Evolutionary conservation across 2,113 vertebrate species (phyloP), one percentile per base, ranked within the genome.

Genomic region (Taurulus bubalis): DNA sequence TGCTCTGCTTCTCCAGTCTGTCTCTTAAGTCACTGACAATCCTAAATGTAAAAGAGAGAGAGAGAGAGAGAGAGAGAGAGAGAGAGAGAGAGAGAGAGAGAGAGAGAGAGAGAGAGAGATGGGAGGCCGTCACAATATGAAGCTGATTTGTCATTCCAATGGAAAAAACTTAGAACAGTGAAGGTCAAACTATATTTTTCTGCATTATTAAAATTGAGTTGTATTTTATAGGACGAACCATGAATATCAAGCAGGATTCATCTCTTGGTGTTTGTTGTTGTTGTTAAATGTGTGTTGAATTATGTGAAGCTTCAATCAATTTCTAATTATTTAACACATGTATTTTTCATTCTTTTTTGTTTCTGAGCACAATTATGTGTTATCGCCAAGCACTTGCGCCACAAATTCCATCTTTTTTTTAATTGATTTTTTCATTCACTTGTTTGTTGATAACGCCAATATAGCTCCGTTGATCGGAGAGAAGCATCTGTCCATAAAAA

Each of bases 11-110:
- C 68, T 71, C 75, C 8, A 77, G 65, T 74, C 71, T 53, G 68
- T 80, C 71, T 62, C 56, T 62, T 26, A 79, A 62, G 76, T 75
- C 79, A 64, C 56, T 67, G 65, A 58, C 73, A 58, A 15, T 69
- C 70, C 42, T 45, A 40, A 49, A 77, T 86, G 49, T 1, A 11
- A 26, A 28, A 64, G 36, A 30, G 1, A 68, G 22, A 62, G 68
- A 38, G 36, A 38, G 8, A 51, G 49, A 22, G 49, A 51, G 22
- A 62, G 68, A 64, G 36, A 30, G 1, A 68, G 22, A 62, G 68
- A 64, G 36, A 30, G 1, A 68, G 22, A 62, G 68, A 64, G 36
- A 30, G 1, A 68, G 22, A 62, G 36, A 30, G 1, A 68, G 22
- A 62, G 68, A 64, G 36, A 30, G 1, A 68, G 22, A 62, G 68